Base-by-base conservation (phyloP, 1,140 invertebrate genomes). In the Eubasilissa regina region DNA sequence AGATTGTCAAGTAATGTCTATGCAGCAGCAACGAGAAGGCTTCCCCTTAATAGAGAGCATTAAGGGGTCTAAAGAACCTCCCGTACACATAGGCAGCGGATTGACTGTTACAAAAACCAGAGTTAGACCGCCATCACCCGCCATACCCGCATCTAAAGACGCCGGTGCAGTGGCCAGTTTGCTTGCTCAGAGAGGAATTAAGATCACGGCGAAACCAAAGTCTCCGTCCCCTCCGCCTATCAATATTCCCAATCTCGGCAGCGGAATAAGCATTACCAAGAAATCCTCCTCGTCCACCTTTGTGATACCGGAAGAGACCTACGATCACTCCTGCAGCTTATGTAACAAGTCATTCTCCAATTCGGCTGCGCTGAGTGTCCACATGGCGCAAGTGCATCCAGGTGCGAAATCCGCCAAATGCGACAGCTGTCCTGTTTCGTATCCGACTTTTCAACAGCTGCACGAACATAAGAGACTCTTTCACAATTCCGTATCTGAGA, bases 81-180 rank as follows among this genome's bases (percentile, higher is more conserved):
- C 47, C 58, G 58, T 90, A 44, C 85, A 89, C 78, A 82, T 89
- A 45, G 87, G 87, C 19, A 86, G 85, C 77, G 87, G 89, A 84
- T 87, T 90, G 51, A 94, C 93, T 8, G 87, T 94, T 74, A 94
- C 93, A 68, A 91, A 93, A 81, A 91, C 86, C 78, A 80, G 81
- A 80, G 79, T 77, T 11, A n/a, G 25, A n/a, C 77, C 77, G 13
- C 85, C 81, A 8, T 60, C 85, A 1, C 84, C 85, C 8, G 75
- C 87, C 80, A 87, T 88, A 3, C 87, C 88, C 4, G 92, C 92
- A 48, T 92, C 92, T 80, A 91, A 91, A 45, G 93, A 94, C 83
- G 92, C 93, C 6, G 93, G 92, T 75, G 92, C 92, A 0, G 94
- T 95, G 80, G 93, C 94, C 0, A 94, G 93, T 86, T 92, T 94